These are phyloP conservation scores for Archivesica marissinica DNA, from an alignment of 1,140 invertebrate species.

Conservation along the genomic window DNA sequence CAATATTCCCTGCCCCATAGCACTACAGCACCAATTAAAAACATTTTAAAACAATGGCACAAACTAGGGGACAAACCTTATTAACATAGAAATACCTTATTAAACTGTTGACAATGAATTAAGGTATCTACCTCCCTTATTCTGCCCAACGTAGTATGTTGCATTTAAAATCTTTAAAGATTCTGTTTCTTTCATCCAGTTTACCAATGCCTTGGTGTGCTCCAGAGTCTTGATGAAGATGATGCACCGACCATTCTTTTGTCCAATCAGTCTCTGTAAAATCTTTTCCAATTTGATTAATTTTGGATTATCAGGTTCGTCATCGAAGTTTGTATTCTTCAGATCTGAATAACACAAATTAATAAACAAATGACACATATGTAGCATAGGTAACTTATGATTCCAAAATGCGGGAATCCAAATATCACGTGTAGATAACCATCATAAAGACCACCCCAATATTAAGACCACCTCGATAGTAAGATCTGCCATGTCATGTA, in stretches of 20 bases:
- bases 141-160: constrained; percentile 67
- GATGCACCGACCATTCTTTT: constrained; percentile 70
- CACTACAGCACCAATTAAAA: neutral
- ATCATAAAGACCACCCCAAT: neutral
- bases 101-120: neutral
- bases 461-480: neutral
- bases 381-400: neutral
- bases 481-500: no score
- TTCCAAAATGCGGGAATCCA: neutral
- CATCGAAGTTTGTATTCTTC: neutral
- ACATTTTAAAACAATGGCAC: neutral
- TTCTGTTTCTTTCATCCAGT: constrained; percentile 72
- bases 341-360: neutral
- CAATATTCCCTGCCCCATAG: neutral
- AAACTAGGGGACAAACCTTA: neutral
- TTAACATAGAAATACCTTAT: neutral
- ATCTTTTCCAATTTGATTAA: constrained; percentile 63
- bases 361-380: neutral
- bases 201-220: constrained; percentile 62
- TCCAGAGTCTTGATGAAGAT: constrained; percentile 75
- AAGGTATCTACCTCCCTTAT: no score
- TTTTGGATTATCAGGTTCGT: constrained; percentile 66
- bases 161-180: constrained; percentile 68
- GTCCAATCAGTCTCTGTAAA: constrained; percentile 55
- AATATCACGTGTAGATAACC: neutral